A percentile compares a stretch with the other conserved stretches of the same genome.
Conservation (phyloP, 2,888 invertebrate species). For the Megastigmus dorsalis region DNA sequence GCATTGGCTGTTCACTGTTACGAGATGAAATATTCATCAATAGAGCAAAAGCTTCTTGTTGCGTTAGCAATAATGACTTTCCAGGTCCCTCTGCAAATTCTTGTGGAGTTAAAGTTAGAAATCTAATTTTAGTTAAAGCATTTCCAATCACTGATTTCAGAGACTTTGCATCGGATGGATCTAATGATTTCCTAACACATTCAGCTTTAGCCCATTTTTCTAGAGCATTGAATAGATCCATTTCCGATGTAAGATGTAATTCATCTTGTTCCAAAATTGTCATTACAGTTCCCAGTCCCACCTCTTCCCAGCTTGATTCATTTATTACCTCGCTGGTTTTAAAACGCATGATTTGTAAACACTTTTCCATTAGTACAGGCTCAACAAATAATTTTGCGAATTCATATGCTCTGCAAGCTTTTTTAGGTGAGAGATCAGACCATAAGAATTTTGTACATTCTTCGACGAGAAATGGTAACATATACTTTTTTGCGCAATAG, state of each 20-base stretch:
- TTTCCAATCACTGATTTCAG: slow-evolving; percentile 74
- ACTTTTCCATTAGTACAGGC: slow-evolving; percentile 86
- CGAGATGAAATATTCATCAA: slow-evolving; percentile 88
- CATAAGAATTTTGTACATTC: slow-evolving; percentile 90
- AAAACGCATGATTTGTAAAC: slow-evolving; percentile 86
- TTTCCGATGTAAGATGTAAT: slow-evolving; percentile 84
- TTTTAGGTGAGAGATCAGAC: slow-evolving; percentile 86
- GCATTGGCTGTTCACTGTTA: slow-evolving; percentile 82
- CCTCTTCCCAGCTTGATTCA: slow-evolving; percentile 86
- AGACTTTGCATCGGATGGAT: slow-evolving; percentile 63
- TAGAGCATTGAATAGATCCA: slow-evolving; percentile 85
- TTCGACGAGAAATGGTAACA: slow-evolving; percentile 88
- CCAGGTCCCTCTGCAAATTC: slow-evolving; percentile 91
- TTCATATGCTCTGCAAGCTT: slow-evolving; percentile 90
- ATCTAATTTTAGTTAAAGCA: slow-evolving; percentile 85
- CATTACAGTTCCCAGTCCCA: slow-evolving; percentile 84
- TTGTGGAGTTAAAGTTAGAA: slow-evolving; percentile 86
- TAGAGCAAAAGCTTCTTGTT: slow-evolving; percentile 87
- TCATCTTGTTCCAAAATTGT: slow-evolving; percentile 85
- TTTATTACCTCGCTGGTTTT: slow-evolving; percentile 85
- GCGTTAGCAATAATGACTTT: slow-evolving; percentile 82
- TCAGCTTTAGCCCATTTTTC: slow-evolving; percentile 81
- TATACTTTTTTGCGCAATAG: slow-evolving; percentile 92
- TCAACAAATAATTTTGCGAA: slow-evolving; percentile 91
- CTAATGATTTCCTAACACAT: slow-evolving; percentile 75